phyloP scores from a whole-genome alignment of 2,113 vertebrate species.

The Leptobrachium ailaonicum region DNA sequence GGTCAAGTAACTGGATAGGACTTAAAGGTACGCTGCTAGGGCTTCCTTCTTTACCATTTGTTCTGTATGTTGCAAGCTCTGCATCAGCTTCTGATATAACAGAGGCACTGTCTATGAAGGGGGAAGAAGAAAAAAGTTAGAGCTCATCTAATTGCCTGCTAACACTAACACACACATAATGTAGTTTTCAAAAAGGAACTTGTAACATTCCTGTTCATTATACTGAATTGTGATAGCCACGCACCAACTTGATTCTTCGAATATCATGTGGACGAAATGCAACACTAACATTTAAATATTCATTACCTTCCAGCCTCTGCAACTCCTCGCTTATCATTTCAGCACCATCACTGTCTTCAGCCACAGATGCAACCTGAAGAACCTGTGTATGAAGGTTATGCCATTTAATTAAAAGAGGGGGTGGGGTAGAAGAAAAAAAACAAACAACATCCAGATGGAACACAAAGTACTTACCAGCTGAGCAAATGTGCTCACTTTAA shows the following conservation, averaged over 20 bases:
- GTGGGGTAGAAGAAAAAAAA: too few species aligned
- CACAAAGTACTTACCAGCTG: conserved; percentile 80
- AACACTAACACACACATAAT: too few species aligned
- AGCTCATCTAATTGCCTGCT: too few species aligned
- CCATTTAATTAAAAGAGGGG: too few species aligned
- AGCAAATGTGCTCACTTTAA: conserved; percentile 93
- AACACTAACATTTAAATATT: conserved; percentile 16
- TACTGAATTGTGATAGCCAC: too few species aligned
- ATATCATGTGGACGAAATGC: conserved; percentile 6
- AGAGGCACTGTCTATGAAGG: conserved; percentile 66
- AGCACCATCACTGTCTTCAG: conserved; percentile 69
- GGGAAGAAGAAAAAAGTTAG: neutral
- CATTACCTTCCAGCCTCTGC: conserved; percentile 75
- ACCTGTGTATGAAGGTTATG: conserved; percentile 65
- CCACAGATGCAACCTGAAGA: conserved; percentile 86
- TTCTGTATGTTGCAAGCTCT: conserved; percentile 57
- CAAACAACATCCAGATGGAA: neutral
- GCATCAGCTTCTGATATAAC: conserved; percentile 59
- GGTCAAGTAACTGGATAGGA: conserved; percentile 59
- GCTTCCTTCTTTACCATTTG: conserved; percentile 62
- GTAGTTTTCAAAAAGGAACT: too few species aligned
- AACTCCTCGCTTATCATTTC: conserved; percentile 70
- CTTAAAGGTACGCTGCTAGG: conserved; percentile 52
- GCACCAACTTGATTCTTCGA: neutral
- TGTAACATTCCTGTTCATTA: too few species aligned